These are phyloP conservation scores for Drosophila prostipennis DNA, from an alignment of 2,888 invertebrate species.

Conservation along the genomic window DNA sequence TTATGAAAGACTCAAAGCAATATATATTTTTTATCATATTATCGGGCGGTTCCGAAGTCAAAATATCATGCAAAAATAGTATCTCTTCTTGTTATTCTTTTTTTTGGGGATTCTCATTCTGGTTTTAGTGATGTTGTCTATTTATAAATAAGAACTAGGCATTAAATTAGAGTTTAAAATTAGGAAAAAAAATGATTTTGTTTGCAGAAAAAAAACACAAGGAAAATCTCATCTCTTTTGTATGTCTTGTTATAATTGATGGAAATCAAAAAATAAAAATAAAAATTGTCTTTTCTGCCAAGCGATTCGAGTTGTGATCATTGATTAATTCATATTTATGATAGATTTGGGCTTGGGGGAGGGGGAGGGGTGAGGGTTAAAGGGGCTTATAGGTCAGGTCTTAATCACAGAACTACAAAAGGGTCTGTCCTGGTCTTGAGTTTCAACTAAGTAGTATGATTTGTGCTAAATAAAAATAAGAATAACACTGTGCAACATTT, in stretches of 20 bases:
- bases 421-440: slow-evolving; percentile 29
- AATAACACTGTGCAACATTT: too few species aligned
- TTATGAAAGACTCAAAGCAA: slow-evolving; percentile 81
- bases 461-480: slow-evolving; percentile 71
- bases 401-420: slow-evolving; percentile 81
- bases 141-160: slow-evolving; percentile 57
- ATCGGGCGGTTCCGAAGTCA: slow-evolving; percentile 21
- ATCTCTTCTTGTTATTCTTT: slow-evolving; percentile 7
- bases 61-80: slow-evolving; percentile 47
- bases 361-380: neutral
- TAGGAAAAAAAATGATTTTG: slow-evolving; percentile 59
- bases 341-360: slow-evolving; percentile 7
- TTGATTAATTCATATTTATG: slow-evolving; percentile 66
- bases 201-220: slow-evolving; percentile 33
- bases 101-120: slow-evolving; percentile 24
- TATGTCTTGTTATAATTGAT: slow-evolving; percentile 11
- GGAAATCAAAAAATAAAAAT: slow-evolving; percentile 23
- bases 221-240: slow-evolving; percentile 25
- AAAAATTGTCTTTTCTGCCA: slow-evolving; percentile 31
- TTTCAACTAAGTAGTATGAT: slow-evolving; percentile 76
- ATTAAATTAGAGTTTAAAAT: slow-evolving; percentile 63
- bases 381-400: slow-evolving; percentile 37
- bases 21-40: slow-evolving; percentile 47
- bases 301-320: slow-evolving; percentile 84
- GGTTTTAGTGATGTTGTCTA: slow-evolving; percentile 44